Conservation (phyloP, 2,113 vertebrate species). For the Chaetops frenatus region DNA sequence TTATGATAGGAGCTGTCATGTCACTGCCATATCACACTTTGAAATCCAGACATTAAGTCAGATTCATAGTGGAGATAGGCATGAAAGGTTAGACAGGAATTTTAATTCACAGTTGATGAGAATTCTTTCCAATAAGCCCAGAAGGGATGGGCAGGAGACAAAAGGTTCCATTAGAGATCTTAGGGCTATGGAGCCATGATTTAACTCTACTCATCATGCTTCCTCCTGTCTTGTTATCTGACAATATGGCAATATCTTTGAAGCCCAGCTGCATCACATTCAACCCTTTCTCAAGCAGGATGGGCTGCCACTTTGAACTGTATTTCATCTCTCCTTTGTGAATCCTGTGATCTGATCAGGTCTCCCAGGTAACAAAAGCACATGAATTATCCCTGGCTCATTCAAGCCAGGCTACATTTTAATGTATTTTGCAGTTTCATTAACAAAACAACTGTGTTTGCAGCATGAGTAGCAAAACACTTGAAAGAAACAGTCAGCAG, state of each 20-base stretch:
- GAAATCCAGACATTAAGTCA: background rate
- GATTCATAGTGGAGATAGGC: background rate
- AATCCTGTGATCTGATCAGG: slow-evolving; percentile 4
- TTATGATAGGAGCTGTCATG: background rate
- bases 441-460: background rate
- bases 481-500: background rate
- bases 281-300: background rate
- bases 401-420: background rate
- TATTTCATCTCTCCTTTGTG: slow-evolving; percentile 19
- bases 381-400: background rate
- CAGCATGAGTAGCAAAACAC: background rate
- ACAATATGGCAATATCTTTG: background rate
- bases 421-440: background rate
- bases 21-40: background rate
- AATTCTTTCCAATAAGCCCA: slow-evolving; percentile 1
- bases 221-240: background rate
- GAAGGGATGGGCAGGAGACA: slow-evolving; percentile 25
- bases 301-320: slow-evolving; percentile 5
- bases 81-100: slow-evolving; percentile 7
- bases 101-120: slow-evolving; percentile 21
- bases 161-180: background rate
- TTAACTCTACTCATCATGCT: background rate
- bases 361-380: background rate
- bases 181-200: background rate
- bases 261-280: slow-evolving; percentile 26